Evolutionary conservation across 2,113 vertebrate genomes (phyloP), one percentile per base, ranked within the genome.

Genomic region (Chaetorhynchus papuensis): DNA sequence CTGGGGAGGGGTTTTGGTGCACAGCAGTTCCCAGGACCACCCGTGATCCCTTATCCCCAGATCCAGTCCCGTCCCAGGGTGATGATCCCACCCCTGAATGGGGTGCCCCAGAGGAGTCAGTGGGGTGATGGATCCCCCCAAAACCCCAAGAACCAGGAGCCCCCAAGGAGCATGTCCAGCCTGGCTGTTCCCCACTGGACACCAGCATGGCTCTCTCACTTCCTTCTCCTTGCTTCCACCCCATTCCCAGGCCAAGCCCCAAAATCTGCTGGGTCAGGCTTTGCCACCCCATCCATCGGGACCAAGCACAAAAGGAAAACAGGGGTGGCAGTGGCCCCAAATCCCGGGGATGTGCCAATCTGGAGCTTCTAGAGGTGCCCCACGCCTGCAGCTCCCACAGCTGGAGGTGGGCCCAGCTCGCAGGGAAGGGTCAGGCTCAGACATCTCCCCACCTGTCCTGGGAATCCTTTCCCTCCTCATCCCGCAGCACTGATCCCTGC

Each of bases 321-420:
- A 5, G 1, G 0, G 35, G 11, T 0, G 0, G 15, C 28, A 68
- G 65, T 0, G 0, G 49, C 27, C 9, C 49, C 41, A 75, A 23
- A 84, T 6, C 3, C 6, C 18, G 9, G 61, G 28, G 30, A 5
- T 47, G 57, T n/a, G 33, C 74, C 69, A 82, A 76, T 4, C 75
- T 64, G 39, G 49, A 81, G 23, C 27, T 93, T 26, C 35, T 8
- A 33, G 50, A 18, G 59, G 20, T 26, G 42, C 33, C 20, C 45
- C 71, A 41, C 16, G 65, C 1, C 24, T 57, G 89, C 52, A 71
- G 61, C 22, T 65, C 30, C 28, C 64, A 88, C 45, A 85, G 42
- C 10, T 44, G 41, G 39, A 89, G 24, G 39, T 5, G 1, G 13
- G 6, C 18, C 27, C 3, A 4, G 33, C 54, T 75, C 37, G 24